Base-by-base conservation (phyloP, 2,888 invertebrate genomes). In the Carabus problematicus region DNA sequence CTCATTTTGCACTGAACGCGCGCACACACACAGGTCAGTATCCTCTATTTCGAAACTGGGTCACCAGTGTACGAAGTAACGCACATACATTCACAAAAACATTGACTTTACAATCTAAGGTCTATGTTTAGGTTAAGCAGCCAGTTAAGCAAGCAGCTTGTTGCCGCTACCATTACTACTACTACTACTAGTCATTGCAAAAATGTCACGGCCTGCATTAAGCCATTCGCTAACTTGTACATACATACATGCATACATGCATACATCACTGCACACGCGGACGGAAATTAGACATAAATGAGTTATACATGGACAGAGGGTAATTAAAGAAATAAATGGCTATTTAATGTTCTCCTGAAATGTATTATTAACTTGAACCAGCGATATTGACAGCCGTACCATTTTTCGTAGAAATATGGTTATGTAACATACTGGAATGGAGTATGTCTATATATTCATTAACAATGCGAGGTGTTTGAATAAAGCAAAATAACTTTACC, bases 101-200 rank as follows among this genome's bases (percentile, higher is more conserved):
- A 69, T 69, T 69, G 68, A 69, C 61, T 69, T 62, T 59, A 67
- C 54, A 69, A 62, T 61, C 68, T 69, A 69, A 69, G 68, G 68
- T 69, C 68, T 69, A 69, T 69, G 68, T 69, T 69, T 69, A 69
- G 68, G 68, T 69, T 69, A 69, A 61, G 61, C 45, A 60, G 67
- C 42, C 52, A 59, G 47, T 39, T 58, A 18, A 29, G 29, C 29
- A 29, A 29, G 29, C 29, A 3, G 29, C 29, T 29, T 29, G 29
- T 29, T 29, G 6, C 29, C 29, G 6, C 29, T 29, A 29, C 29
- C 29, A 29, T 6, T 29, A 29, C 29, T 6, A 29, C 29, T 29
- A 29, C 39, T 16, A 14, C 19, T 69, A 69, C 55, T 69, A 69
- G 16, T 47, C 68, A 60, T 69, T 62, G 61, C 61, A 61, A 69